Base-by-base conservation (phyloP, 1,140 invertebrate genomes). In the Littorina saxatilis region DNA sequence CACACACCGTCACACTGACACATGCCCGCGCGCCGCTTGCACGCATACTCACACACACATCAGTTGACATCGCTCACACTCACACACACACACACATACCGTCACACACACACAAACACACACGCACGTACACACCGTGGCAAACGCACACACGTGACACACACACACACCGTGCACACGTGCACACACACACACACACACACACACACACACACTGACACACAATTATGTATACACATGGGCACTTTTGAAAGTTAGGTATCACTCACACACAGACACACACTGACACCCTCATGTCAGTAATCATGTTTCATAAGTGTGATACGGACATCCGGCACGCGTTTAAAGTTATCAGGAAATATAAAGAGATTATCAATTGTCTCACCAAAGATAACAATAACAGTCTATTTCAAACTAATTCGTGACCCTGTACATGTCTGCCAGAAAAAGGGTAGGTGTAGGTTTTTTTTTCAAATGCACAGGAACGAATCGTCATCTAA, bases 191-290 rank as follows among this genome's bases (percentile, higher is more conserved):
- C 37, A 43, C 70, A 43, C 70, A 40, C 39, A 40, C 39, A 73
- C 70, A 73, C 70, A 73, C 70, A 73, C 39, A 29, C 23, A 43
- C 43, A 73, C 37, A 73, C 39, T 9, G 1, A 63, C n/a, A 27
- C 61, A 32, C n/a, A 63, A 20, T 20, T 27, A 11, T 5, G 27
- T n/a, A 58, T n/a, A 9, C n/a, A n/a, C n/a, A n/a, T n/a, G n/a
- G n/a, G n/a, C n/a, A n/a, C n/a, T n/a, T n/a, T n/a, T n/a, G n/a
- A n/a, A n/a, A n/a, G n/a, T n/a, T n/a, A n/a, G n/a, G n/a, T n/a
- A n/a, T n/a, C n/a, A 63, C 61, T 32, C 61, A 63, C 27, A 63
- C 61, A 63, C n/a, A 27, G 5, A 27, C n/a, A 66, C 11, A 66
- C 0, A 47, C 27, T 32, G 3, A 27, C 61, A 32, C n/a, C 23